Evolutionary conservation across 1,140 invertebrate species (phyloP).

Genomic region (Drosophila tsacasi): DNA sequence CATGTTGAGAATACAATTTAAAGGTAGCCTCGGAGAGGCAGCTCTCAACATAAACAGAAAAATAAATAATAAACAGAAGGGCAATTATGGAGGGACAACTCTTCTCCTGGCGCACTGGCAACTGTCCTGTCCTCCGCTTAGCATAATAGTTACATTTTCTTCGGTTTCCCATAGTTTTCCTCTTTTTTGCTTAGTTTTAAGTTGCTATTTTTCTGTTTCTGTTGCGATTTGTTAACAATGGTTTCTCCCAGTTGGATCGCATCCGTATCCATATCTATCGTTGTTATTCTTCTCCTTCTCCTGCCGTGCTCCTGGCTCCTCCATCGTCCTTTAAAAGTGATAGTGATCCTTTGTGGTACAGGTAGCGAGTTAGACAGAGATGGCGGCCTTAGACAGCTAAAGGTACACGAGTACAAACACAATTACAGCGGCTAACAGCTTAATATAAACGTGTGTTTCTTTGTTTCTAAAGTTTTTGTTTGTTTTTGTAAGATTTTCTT

Average conservation of each 20-base stretch:
- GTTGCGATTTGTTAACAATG: constrained; percentile 46
- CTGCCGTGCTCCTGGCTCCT: background rate
- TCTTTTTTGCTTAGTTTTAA: constrained; percentile 5
- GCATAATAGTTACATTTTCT: constrained; percentile 37
- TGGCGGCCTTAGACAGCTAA: constrained; percentile 41
- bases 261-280: constrained; percentile 26
- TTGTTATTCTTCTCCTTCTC: constrained; percentile 14
- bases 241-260: constrained; percentile 21
- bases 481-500: background rate
- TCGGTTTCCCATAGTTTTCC: background rate
- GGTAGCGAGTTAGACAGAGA: constrained; percentile 40
- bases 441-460: constrained; percentile 5
- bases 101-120: background rate
- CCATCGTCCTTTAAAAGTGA: constrained; percentile 11
- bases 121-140: constrained; percentile 19
- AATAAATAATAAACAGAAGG: background rate
- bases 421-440: constrained; percentile 40
- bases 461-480: background rate
- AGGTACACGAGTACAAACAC: constrained; percentile 49
- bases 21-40: background rate
- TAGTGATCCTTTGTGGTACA: constrained; percentile 14
- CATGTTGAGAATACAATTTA: too few species aligned
- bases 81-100: background rate
- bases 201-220: background rate
- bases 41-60: background rate